Percentiles rank a stretch among this genome's conserved stretches.
Evolutionary conservation across 2,888 invertebrate genomes (phyloP).

Genomic region (Drosophila yooni): DNA sequence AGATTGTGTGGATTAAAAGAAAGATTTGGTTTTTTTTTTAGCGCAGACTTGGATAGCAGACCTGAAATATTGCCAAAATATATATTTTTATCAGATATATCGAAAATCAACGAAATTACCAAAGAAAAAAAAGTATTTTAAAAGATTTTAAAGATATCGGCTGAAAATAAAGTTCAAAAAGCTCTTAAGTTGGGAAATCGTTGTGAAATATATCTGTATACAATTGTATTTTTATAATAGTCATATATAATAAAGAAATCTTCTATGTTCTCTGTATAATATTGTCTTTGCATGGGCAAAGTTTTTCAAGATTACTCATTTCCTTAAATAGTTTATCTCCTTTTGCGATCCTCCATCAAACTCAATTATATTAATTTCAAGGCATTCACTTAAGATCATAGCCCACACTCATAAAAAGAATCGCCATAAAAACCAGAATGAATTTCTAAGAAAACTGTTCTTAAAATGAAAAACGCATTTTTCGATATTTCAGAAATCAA

Average conservation of each 20-base stretch:
- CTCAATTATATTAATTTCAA: too few species aligned
- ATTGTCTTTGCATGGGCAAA: too few species aligned
- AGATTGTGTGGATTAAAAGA: slow-evolving; percentile 3
- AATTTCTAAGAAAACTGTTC: background rate
- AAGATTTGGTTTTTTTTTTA: background rate
- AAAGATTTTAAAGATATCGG: background rate
- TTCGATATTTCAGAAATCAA: background rate
- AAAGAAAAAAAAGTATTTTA: background rate
- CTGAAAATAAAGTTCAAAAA: background rate
- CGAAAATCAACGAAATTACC: background rate
- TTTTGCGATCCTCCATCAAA: background rate
- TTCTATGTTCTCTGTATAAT: background rate
- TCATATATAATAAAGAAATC: background rate
- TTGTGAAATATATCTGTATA: background rate
- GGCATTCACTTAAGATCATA: background rate
- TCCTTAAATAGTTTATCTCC: background rate
- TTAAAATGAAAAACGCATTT: background rate
- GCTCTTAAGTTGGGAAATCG: accelerated
- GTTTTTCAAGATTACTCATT: background rate
- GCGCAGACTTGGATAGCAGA: background rate
- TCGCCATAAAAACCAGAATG: background rate
- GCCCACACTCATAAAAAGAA: too few species aligned
- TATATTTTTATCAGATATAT: background rate
- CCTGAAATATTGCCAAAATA: background rate
- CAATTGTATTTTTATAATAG: background rate